Percentiles rank a stretch among this genome's conserved stretches.
Evolutionary conservation across 2,113 vertebrate genomes (phyloP).

Genomic region (Malaclemys terrapin): DNA sequence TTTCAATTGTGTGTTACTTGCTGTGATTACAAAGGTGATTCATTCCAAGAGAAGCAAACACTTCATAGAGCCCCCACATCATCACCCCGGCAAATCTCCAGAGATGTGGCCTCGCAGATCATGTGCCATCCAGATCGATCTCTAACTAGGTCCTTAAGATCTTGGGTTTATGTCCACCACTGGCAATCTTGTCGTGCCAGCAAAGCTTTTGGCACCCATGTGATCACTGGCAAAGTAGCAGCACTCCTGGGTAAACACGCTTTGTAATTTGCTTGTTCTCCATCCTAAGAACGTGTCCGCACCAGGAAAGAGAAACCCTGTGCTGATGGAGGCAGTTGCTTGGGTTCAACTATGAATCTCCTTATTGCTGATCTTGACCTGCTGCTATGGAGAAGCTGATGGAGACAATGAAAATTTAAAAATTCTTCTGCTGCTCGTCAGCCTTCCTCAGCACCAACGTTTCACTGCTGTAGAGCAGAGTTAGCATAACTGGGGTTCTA

Average conservation of each 20-base stretch:
- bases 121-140: neutral
- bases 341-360: neutral
- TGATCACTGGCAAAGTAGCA: too few species aligned
- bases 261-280: neutral
- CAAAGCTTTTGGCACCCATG: too few species aligned
- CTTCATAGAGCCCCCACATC: neutral
- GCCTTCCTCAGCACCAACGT: neutral
- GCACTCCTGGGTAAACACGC: neutral
- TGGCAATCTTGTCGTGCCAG: too few species aligned
- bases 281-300: neutral
- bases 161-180: too few species aligned
- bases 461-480: neutral
- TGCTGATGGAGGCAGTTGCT: neutral
- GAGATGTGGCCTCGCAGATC: neutral
- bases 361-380: neutral
- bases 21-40: neutral
- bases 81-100: neutral
- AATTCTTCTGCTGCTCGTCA: neutral
- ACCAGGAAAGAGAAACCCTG: too few species aligned
- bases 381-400: neutral
- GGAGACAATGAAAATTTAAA: neutral
- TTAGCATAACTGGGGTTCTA: too few species aligned
- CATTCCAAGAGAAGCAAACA: neutral
- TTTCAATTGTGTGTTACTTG: neutral
- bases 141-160: neutral